Percentiles rank a stretch among this genome's conserved stretches.
These are phyloP conservation scores for Corythornis vintsioides DNA, from an alignment of 2,113 vertebrate genomes.

Conservation along the genomic window DNA sequence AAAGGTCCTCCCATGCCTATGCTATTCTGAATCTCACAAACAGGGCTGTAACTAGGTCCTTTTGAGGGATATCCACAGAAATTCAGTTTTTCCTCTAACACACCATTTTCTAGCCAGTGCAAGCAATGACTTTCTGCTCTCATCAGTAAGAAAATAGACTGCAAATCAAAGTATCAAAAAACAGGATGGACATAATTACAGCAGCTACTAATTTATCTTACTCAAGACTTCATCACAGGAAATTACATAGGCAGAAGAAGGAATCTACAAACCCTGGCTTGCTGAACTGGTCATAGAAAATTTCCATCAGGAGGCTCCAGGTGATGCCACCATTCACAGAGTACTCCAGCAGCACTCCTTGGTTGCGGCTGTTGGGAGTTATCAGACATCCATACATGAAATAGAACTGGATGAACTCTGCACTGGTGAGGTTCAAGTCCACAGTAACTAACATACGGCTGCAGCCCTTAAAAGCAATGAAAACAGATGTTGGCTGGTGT, in stretches of 20 bases:
- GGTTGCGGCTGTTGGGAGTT: constrained; percentile 91
- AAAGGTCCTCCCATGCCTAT: not conserved
- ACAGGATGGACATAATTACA: not conserved
- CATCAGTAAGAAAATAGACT: not conserved
- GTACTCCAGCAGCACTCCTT: constrained; percentile 95
- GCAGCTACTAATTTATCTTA: not conserved
- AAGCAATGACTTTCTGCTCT: not conserved
- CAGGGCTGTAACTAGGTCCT: not conserved
- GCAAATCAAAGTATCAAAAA: not conserved
- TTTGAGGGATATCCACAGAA: not conserved
- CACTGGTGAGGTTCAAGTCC: constrained; percentile 93
- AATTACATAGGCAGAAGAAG: not conserved
- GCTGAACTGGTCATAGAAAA: constrained; percentile 96
- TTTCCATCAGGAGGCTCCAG: constrained; percentile 94
- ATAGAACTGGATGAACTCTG: constrained; percentile 98
- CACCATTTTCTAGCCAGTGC: not conserved
- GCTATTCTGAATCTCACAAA: not conserved
- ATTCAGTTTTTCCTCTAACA: not conserved
- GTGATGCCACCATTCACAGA: constrained; percentile 94
- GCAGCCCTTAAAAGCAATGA: constrained; percentile 82
- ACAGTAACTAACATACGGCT: constrained; percentile 92
- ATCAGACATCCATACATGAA: constrained; percentile 99
- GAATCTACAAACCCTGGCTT: constrained; percentile 89
- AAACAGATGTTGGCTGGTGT: not conserved
- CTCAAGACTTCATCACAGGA: not conserved